Percentiles rank a stretch among this genome's conserved stretches.
These are phyloP conservation scores for Oreochromis mossambicus DNA, from an alignment of 2,797 vertebrate genomes.

Conservation along the genomic window DNA sequence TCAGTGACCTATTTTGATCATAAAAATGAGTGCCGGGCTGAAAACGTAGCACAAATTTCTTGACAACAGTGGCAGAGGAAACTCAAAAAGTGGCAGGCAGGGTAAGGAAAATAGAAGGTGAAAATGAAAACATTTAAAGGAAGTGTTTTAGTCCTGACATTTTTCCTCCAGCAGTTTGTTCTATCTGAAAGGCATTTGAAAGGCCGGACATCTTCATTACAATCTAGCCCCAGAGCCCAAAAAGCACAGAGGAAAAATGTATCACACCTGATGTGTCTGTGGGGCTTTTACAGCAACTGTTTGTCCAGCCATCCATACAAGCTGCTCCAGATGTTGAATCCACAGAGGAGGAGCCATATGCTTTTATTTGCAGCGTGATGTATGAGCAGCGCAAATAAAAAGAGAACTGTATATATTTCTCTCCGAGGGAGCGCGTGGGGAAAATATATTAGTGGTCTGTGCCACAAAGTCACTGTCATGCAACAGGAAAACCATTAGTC, in stretches of 20 bases:
- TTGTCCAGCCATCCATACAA: constrained; percentile 46
- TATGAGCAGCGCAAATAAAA: constrained; percentile 14
- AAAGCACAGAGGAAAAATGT: constrained; percentile 1
- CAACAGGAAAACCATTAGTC: constrained; percentile 58
- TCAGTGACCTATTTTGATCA: constrained; percentile 42
- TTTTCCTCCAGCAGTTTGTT: constrained; percentile 18
- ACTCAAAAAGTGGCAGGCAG: neutral
- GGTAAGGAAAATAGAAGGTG: neutral
- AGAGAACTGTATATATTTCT: constrained; percentile 15
- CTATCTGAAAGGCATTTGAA: constrained; percentile 24
- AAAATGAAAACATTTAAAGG: neutral
- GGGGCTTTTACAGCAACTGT: constrained; percentile 31
- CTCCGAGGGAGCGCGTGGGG: neutral
- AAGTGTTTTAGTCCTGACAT: neutral
- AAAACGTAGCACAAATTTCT: neutral
- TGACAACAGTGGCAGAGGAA: neutral
- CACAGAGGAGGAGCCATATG: constrained; percentile 22
- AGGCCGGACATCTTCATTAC: constrained; percentile 53
- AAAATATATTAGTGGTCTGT: constrained; percentile 34
- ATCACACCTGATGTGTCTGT: constrained; percentile 40
- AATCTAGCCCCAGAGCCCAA: constrained; percentile 12
- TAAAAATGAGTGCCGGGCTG: neutral
- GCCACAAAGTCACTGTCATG: constrained; percentile 42
- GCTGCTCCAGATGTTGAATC: constrained; percentile 56
- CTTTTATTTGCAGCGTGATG: constrained; percentile 40